Evolutionary conservation across 1,140 invertebrate species (phyloP).

Genomic region (Trichoplusia ni): DNA sequence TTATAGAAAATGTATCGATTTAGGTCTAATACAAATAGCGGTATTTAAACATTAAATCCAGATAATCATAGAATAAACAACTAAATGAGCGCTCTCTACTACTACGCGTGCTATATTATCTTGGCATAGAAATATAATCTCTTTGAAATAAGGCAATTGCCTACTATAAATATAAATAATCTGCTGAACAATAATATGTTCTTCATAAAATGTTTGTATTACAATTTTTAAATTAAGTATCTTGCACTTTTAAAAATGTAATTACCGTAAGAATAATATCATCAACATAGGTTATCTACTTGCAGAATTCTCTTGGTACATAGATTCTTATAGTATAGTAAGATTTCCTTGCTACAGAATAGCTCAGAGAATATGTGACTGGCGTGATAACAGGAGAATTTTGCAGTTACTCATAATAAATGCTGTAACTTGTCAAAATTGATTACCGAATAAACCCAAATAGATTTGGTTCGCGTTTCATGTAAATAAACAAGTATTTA

Average conservation of each 20-base stretch:
- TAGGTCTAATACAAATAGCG: not conserved
- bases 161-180: conserved; percentile 23
- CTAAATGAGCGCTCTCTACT: conserved; percentile 18
- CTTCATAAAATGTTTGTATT: conserved; percentile 29
- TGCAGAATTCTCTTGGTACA: conserved; percentile 26
- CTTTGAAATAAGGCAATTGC: conserved; percentile 29
- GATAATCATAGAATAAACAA: not conserved
- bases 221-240: conserved; percentile 30
- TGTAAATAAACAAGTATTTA: conserved; percentile 80
- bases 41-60: not conserved
- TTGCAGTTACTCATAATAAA: conserved; percentile 57
- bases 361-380: not conserved
- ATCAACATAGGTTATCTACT: conserved; percentile 8
- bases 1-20: no score
- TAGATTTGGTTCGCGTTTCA: conserved; percentile 78
- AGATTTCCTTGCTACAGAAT: not conserved
- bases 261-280: conserved; percentile 23
- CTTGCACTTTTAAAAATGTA: conserved; percentile 30
- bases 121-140: conserved; percentile 28
- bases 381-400: conserved; percentile 43
- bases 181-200: conserved; percentile 20
- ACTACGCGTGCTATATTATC: conserved; percentile 20
- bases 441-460: conserved; percentile 69
- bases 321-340: conserved; percentile 8
- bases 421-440: conserved; percentile 72